These are phyloP conservation scores for Philopotamus ludificatus DNA, from an alignment of 1,140 invertebrate genomes.

Conservation along the genomic window DNA sequence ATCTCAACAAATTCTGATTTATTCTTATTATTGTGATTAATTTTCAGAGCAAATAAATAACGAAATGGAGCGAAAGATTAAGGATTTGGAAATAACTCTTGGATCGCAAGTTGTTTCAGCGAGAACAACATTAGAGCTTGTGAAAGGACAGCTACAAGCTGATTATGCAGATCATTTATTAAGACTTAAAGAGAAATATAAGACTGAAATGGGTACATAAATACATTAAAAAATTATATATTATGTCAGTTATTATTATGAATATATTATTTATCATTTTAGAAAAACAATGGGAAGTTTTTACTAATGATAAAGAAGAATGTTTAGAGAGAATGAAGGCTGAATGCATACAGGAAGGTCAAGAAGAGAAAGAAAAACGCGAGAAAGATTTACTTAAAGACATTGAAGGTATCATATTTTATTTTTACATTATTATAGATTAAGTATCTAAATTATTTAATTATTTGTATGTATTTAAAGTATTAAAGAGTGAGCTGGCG, in stretches of 20 bases:
- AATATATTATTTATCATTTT: conserved; percentile 7
- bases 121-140: conserved; percentile 47
- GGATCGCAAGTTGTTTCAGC: conserved; percentile 47
- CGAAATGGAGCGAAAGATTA: conserved; percentile 49
- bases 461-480: conserved; percentile 17
- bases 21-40: too few relatives aligned
- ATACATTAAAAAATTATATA: not conserved
- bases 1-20: not conserved
- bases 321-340: conserved; percentile 54
- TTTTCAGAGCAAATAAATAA: conserved; percentile 47
- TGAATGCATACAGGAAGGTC: conserved; percentile 53
- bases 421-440: not conserved
- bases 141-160: conserved; percentile 47
- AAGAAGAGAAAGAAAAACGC: conserved; percentile 52
- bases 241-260: too few relatives aligned
- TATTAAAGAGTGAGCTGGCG: conserved; percentile 30
- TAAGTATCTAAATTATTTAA: not conserved
- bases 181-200: conserved; percentile 53
- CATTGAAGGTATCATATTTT: conserved; percentile 46
- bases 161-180: conserved; percentile 50
- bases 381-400: conserved; percentile 51
- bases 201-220: conserved; percentile 51
- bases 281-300: conserved; percentile 56
- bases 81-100: conserved; percentile 47
- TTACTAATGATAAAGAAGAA: conserved; percentile 53